Evolutionary conservation across 2,888 invertebrate species (phyloP).

Genomic region (Monopis laevigella): DNA sequence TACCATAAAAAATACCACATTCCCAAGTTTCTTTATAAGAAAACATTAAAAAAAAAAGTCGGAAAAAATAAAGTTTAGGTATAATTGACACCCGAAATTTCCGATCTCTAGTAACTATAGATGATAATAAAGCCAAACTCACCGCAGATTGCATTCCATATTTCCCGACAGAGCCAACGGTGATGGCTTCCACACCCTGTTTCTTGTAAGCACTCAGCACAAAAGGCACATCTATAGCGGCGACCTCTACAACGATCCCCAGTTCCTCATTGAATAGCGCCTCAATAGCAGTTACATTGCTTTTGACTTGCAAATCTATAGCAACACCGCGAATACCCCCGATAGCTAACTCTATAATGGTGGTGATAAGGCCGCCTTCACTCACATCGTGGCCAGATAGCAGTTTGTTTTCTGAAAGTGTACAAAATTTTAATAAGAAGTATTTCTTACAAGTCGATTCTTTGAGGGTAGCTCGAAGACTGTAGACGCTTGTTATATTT

Average conservation of each 20-base stretch:
- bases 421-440: too few relatives aligned
- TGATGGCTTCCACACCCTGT: conserved; percentile 69
- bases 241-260: conserved; percentile 85
- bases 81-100: too few relatives aligned
- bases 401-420: conserved; percentile 70
- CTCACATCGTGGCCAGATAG: conserved; percentile 94
- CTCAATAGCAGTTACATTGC: conserved; percentile 65
- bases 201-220: conserved; percentile 71
- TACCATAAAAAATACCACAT: too few relatives aligned
- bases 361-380: conserved; percentile 93
- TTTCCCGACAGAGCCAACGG: conserved; percentile 73
- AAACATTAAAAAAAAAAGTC: too few relatives aligned
- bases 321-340: conserved; percentile 86
- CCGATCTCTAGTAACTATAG: too few relatives aligned
- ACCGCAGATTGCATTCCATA: conserved; percentile 73
- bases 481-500: too few relatives aligned
- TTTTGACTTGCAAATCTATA: conserved; percentile 62
- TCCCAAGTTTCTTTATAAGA: too few relatives aligned
- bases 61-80: too few relatives aligned
- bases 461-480: too few relatives aligned
- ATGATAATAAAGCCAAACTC: conserved; percentile 38
- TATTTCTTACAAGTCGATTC: neutral
- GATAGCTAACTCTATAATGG: conserved; percentile 95
- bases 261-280: conserved; percentile 87
- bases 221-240: conserved; percentile 57